Base-by-base conservation (phyloP, 2,113 vertebrate genomes). In the Salvelinus sp. region DNA sequence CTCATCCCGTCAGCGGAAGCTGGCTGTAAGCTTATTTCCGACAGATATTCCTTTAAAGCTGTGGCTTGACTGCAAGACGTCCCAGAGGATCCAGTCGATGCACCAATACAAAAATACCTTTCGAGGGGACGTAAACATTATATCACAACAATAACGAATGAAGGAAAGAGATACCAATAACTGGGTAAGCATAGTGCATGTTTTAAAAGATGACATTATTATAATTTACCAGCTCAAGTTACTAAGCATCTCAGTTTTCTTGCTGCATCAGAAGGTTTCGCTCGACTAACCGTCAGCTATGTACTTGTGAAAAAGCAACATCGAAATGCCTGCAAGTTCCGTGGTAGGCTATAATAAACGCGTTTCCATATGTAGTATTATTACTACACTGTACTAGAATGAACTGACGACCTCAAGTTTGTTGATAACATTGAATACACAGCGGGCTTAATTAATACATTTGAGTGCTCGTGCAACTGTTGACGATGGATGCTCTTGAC, bases 21-120 rank as follows among this genome's bases (percentile, higher is more conserved):
- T 82, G 28, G 12, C 16, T 25, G 74, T 58, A 28, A 30, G 75
- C 66, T 83, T 81, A 83, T 86, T 81, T 88, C 87, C 83, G 83
- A 84, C 80, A 76, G 75, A 82, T 83, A 75, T 85, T 77, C 73
- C 80, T 87, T 87, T 87, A 89, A 89, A 89, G 77, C 58, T 72
- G 78, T 78, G 70, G 80, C 76, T 74, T 60, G 75, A 82, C 79
- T 70, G 83, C 72, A 76, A 75, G 78, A 81, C 79, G 77, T 83
- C 76, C 78, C 57, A 50, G 80, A 74, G 69, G 76, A 79, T 77
- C 58, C 57, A 66, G 72, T 73, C 69, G 68, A 67, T 73, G 76
- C 75, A 73, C 44, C 75, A 79, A 50, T 47, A 76, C 60, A 50
- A 70, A 48, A 78, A 33, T 27, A 76, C 22, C 30, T 66, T 50